Evolutionary conservation across 1,140 invertebrate species (phyloP).

Genomic region (Scaptomyza hsui): DNA sequence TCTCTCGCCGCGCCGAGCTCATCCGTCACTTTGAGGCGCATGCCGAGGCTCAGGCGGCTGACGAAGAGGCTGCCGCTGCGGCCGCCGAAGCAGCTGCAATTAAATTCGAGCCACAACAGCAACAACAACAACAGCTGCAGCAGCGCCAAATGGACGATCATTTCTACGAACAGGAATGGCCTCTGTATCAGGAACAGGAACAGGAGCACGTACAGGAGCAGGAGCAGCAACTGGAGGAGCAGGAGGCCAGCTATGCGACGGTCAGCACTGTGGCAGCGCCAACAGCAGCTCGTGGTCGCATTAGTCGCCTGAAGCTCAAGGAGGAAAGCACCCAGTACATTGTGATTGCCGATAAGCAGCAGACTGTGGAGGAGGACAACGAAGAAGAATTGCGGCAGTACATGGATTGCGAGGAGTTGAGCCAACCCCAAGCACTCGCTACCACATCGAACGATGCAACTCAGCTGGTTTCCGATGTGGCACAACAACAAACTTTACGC

Average conservation of each 20-base stretch:
- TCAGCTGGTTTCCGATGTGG: constrained; percentile 14
- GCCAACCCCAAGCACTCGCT: constrained; percentile 1
- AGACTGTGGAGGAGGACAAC: not conserved
- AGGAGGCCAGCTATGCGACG: constrained; percentile 36
- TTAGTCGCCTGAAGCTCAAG: constrained; percentile 75
- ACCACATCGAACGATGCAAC: not conserved
- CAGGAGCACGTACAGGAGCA: constrained; percentile 27
- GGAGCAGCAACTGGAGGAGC: constrained; percentile 19
- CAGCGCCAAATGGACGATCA: constrained; percentile 62
- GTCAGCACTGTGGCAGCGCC: constrained; percentile 34
- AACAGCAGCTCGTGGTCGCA: constrained; percentile 59
- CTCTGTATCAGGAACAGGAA: constrained; percentile 48
- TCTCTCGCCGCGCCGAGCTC: constrained; percentile 90
- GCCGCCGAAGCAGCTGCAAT: constrained; percentile 46
- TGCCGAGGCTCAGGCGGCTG: constrained; percentile 86
- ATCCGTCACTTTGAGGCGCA: constrained; percentile 93
- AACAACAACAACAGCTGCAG: constrained; percentile 10
- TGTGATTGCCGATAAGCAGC: constrained; percentile 51
- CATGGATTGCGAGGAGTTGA: constrained; percentile 35
- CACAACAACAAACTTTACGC: constrained; percentile 37
- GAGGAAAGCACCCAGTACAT: constrained; percentile 70
- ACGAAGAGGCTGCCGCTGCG: constrained; percentile 74
- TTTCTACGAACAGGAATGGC: constrained; percentile 80
- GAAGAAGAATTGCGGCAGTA: constrained; percentile 31
- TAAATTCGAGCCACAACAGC: constrained; percentile 61